A percentile compares a stretch with the other conserved stretches of the same genome.
phyloP scores from a whole-genome alignment of 2,888 invertebrate genomes.

The Crossocerus cetratus region DNA sequence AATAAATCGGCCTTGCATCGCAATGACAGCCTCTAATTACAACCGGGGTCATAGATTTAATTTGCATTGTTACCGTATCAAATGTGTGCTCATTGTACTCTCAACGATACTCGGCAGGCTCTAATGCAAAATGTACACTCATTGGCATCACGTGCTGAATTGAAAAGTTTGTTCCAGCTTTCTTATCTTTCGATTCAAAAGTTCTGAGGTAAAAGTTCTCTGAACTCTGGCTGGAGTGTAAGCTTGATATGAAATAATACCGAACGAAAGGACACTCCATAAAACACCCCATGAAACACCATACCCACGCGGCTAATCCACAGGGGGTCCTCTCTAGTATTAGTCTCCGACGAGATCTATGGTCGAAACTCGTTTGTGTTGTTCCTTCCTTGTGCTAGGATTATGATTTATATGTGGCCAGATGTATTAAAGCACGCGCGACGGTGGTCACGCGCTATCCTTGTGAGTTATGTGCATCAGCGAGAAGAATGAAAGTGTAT shows the following conservation, averaged over 20 bases:
- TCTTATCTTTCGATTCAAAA: too few species aligned
- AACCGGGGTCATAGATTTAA: conserved; percentile 20
- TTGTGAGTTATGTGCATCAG: too few species aligned
- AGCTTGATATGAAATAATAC: conserved; percentile 45
- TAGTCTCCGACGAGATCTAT: conserved; percentile 60
- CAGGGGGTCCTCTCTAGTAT: conserved; percentile 66
- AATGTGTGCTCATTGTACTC: conserved; percentile 7
- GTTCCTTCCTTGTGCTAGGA: conserved; percentile 50
- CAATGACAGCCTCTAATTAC: conserved; percentile 32
- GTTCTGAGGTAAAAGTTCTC: too few species aligned
- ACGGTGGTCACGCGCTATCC: too few species aligned
- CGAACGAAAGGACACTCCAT: conserved; percentile 29
- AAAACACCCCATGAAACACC: conserved; percentile 43
- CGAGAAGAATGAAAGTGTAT: too few species aligned
- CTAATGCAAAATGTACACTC: too few species aligned
- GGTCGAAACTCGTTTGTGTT: conserved; percentile 62
- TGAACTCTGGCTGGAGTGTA: conserved; percentile 32
- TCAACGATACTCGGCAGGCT: not conserved
- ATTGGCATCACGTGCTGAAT: too few species aligned
- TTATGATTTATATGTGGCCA: conserved; percentile 50
- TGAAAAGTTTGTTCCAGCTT: too few species aligned
- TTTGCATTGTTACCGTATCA: conserved; percentile 16
- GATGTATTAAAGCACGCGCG: conserved; percentile 16
- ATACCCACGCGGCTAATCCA: conserved; percentile 51
- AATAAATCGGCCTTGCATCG: conserved; percentile 29